phyloP scores from a whole-genome alignment of 64 coral and sea anemone genomes.

The Exaiptasia diaphana region DNA sequence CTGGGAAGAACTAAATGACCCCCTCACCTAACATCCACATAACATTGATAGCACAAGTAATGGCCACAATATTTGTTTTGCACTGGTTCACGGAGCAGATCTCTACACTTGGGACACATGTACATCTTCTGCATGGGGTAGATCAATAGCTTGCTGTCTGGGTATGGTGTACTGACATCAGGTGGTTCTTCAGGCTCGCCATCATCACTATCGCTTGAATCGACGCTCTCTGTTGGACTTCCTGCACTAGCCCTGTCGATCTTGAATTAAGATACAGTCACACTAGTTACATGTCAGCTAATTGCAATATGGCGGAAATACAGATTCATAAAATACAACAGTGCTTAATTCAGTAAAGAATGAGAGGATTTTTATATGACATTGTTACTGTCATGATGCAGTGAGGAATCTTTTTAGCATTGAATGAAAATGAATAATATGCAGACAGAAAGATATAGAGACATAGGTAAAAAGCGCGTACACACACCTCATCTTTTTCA shows the following conservation, averaged over 20 bases:
- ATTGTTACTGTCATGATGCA: too few species aligned
- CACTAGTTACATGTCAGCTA: not conserved
- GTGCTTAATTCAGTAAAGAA: too few species aligned
- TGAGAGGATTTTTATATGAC: too few species aligned
- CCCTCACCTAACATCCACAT: not conserved
- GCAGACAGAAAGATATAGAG: too few species aligned
- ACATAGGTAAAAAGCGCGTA: too few species aligned
- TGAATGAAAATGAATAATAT: too few species aligned
- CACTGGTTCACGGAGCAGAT: slow-evolving; percentile 70
- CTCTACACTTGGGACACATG: slow-evolving; percentile 72
- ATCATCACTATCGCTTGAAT: slow-evolving; percentile 32
- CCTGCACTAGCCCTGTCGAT: slow-evolving; percentile 73
- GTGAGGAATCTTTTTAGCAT: too few species aligned
- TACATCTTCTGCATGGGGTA: slow-evolving; percentile 86
- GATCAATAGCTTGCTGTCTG: slow-evolving; percentile 61
- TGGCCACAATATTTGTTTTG: slow-evolving; percentile 75
- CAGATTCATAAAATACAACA: too few species aligned
- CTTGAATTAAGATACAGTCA: not conserved
- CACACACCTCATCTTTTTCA: too few species aligned
- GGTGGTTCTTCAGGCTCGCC: slow-evolving; percentile 46
- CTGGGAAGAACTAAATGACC: not conserved
- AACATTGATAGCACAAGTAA: slow-evolving; percentile 58
- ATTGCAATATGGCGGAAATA: too few species aligned
- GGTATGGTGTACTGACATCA: slow-evolving; percentile 18
- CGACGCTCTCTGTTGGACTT: slow-evolving; percentile 74